Conservation (phyloP, 1,140 invertebrate species). For the Ruditapes philippinarum region DNA sequence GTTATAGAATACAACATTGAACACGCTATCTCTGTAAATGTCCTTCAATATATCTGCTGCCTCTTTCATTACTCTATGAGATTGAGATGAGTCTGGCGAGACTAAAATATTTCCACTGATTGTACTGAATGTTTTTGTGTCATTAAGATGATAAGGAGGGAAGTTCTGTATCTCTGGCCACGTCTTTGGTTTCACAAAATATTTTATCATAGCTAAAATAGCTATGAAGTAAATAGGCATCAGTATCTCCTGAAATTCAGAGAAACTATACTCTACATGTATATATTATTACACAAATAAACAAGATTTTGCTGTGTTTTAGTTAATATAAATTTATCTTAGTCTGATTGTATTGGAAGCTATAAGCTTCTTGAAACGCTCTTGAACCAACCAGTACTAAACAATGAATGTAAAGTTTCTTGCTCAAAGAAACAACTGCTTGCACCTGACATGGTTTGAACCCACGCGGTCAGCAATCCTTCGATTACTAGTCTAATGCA, state of each 20-base stretch:
- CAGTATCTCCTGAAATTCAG: conserved; percentile 77
- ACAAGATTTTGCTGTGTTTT: no score
- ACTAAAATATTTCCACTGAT: not conserved
- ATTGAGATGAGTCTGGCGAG: not conserved
- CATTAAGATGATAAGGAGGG: conserved; percentile 22
- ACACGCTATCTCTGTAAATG: not conserved
- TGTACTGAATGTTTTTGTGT: not conserved
- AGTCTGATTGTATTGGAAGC: no score
- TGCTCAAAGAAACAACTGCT: no score
- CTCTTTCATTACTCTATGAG: not conserved
- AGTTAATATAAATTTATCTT: no score
- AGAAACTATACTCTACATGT: not conserved
- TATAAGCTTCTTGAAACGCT: no score
- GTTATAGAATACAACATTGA: conserved; percentile 42
- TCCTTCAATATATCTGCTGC: not conserved
- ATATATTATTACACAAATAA: not conserved
- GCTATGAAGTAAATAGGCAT: conserved; percentile 78
- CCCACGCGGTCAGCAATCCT: no score
- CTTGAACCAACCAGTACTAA: no score
- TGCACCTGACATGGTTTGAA: no score
- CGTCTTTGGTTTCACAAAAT: conserved; percentile 58
- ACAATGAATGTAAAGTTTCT: no score
- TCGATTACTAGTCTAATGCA: no score
- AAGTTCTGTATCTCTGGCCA: conserved; percentile 65
- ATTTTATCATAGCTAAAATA: conserved; percentile 74